Evolutionary conservation across 2,888 invertebrate species (phyloP), one percentile per base, ranked within the genome.

Genomic region (Silvanus unidentatus): DNA sequence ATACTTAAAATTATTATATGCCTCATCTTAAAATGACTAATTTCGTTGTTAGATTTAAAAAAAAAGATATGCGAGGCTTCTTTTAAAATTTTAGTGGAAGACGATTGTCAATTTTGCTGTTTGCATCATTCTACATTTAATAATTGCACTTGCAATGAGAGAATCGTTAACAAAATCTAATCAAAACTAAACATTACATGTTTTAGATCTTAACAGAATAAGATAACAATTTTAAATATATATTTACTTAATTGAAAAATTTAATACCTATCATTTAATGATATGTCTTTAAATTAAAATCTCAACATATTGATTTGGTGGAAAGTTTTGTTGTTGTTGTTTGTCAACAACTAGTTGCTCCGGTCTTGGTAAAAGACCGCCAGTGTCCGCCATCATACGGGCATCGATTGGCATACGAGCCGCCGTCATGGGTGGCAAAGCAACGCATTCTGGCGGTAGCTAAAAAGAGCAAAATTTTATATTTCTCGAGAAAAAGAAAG

Each of bases 381-480:
- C n/a, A 32, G 11, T 12, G 56, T 49, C 69, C 59, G 29, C 67
- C 66, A 45, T 71, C 70, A 40, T 70, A 59, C 11, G 65, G 16
- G 15, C 60, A 27, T 61, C 59, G 34, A 65, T 58, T 16, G 60
- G 32, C 58, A 22, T 57, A 56, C 13, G 48, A 9, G 64, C 63
- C 35, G 70, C 53, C 6, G 63, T 63, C 44, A 71, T 62, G 32
- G 68, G 58, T 10, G 64, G 65, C 44, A 72, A 14, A 8, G 57
- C 55, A 11, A 56, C 59, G 45, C 71, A 71, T 45, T 72, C 72
- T 6, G 69, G 65, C 13, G 69, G 69, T 46, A 72, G 62, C 72
- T 72, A 57, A 6, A 62, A 60, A 45, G 49, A 45, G 16, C 11
- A 38, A 13, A 28, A 4, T 27, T 14, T 30, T 15, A 38, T 11